A percentile compares a stretch with the other conserved stretches of the same genome.
Evolutionary conservation across 2,113 vertebrate species (phyloP).

Genomic region (Hyla sarda): DNA sequence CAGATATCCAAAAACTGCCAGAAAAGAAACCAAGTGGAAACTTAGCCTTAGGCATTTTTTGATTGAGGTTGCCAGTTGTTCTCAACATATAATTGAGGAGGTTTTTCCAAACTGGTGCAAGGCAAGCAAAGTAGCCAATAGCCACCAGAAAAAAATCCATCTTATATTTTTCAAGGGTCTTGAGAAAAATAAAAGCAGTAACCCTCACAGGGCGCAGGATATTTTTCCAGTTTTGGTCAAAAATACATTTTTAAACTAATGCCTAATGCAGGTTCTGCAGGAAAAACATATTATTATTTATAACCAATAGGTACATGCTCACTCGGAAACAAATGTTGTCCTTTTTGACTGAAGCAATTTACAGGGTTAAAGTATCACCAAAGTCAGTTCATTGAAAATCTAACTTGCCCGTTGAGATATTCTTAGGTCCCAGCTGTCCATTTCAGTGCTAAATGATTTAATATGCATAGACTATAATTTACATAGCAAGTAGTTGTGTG

Average conservation of each 20-base stretch:
- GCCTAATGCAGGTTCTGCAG: neutral
- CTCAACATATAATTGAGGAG: too few species aligned
- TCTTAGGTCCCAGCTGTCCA: slow-evolving; percentile 77
- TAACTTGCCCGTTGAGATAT: slow-evolving; percentile 74
- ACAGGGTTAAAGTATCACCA: slow-evolving; percentile 71
- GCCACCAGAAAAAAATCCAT: too few species aligned
- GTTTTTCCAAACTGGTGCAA: too few species aligned
- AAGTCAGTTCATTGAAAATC: slow-evolving; percentile 66
- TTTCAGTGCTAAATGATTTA: slow-evolving; percentile 79
- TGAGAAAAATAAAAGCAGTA: too few species aligned
- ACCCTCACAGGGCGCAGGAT: too few species aligned
- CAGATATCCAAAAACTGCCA: too few species aligned
- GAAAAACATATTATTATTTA: neutral
- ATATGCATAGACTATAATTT: slow-evolving; percentile 80
- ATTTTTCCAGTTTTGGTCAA: too few species aligned
- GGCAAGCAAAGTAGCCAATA: too few species aligned
- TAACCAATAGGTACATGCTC: slow-evolving; percentile 30
- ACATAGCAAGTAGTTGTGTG: slow-evolving; percentile 74
- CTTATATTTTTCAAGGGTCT: too few species aligned
- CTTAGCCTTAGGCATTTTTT: too few species aligned
- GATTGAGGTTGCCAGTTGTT: too few species aligned
- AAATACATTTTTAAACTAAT: neutral
- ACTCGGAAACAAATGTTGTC: slow-evolving; percentile 54
- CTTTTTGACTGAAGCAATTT: slow-evolving; percentile 66
- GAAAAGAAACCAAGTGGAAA: too few species aligned